Conservation (phyloP, 2,797 vertebrate genomes). For the Chromis chromis region DNA sequence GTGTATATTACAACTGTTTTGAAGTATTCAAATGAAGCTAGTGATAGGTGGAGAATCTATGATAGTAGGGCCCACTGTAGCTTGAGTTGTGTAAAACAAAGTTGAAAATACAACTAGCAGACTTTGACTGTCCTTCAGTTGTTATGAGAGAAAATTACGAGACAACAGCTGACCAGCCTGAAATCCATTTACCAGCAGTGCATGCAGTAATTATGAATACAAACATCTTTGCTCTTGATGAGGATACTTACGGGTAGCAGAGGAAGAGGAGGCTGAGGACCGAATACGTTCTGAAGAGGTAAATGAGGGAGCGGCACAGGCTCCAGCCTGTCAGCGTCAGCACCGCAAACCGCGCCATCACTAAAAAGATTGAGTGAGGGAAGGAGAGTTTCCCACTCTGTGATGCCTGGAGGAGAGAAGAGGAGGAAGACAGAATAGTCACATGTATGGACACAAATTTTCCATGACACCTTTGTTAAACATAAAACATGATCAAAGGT, state of each 20-base stretch:
- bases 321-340: constrained; percentile 97
- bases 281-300: constrained; percentile 96
- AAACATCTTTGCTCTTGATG: not conserved
- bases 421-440: not conserved
- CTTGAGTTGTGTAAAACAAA: not conserved
- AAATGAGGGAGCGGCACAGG: constrained; percentile 94
- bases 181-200: not conserved
- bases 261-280: constrained; percentile 97
- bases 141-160: not conserved
- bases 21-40: too few relatives aligned
- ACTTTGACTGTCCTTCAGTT: not conserved
- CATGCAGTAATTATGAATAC: not conserved
- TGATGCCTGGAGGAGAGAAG: constrained; percentile 87
- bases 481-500: not conserved
- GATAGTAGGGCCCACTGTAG: not conserved
- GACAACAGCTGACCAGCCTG: not conserved
- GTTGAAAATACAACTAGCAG: too few relatives aligned
- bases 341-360: constrained; percentile 94
- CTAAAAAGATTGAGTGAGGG: constrained; percentile 93
- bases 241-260: constrained; percentile 96
- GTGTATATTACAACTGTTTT: not conserved
- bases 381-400: constrained; percentile 95
- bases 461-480: not conserved
- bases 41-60: too few relatives aligned
- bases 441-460: constrained; percentile 2